Evolutionary conservation across 2,797 vertebrate genomes (phyloP).

Genomic region (Sebastes diploproa): DNA sequence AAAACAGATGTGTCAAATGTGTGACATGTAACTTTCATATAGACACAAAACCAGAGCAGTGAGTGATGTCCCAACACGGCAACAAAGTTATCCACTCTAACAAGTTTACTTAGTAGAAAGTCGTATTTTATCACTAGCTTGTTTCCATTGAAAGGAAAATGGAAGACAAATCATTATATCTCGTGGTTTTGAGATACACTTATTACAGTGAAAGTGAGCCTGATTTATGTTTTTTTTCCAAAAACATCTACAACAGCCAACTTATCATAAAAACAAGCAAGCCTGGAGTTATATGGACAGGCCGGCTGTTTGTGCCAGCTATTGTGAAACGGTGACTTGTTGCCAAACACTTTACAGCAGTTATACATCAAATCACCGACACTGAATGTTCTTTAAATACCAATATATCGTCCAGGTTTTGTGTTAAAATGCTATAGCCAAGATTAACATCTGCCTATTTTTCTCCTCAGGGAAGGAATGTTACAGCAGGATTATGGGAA

Average conservation of each 20-base stretch:
- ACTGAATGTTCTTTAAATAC: constrained; percentile 18
- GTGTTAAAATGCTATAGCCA: constrained; percentile 18
- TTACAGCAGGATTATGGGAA: constrained; percentile 23
- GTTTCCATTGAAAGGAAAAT: neutral
- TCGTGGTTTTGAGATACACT: neutral
- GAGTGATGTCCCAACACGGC: neutral
- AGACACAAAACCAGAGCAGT: neutral
- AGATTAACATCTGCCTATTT: constrained; percentile 26
- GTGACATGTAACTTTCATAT: constrained; percentile 18
- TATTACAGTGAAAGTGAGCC: neutral
- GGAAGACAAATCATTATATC: too few species aligned
- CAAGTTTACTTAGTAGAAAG: neutral
- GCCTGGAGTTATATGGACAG: neutral
- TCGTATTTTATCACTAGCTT: neutral
- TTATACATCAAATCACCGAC: constrained; percentile 9
- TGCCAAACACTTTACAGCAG: constrained; percentile 12
- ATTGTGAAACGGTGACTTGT: constrained; percentile 25
- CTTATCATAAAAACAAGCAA: neutral
- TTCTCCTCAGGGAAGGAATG: constrained; percentile 6
- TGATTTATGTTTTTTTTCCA: neutral
- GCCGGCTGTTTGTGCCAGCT: constrained; percentile 20
- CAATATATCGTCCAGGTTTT: constrained; percentile 29
- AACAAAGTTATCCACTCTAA: neutral
- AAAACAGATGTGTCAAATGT: constrained; percentile 58
- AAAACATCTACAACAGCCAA: neutral